Base-by-base conservation (phyloP, 2,888 invertebrate species). In the Orchesellides sinensis region DNA sequence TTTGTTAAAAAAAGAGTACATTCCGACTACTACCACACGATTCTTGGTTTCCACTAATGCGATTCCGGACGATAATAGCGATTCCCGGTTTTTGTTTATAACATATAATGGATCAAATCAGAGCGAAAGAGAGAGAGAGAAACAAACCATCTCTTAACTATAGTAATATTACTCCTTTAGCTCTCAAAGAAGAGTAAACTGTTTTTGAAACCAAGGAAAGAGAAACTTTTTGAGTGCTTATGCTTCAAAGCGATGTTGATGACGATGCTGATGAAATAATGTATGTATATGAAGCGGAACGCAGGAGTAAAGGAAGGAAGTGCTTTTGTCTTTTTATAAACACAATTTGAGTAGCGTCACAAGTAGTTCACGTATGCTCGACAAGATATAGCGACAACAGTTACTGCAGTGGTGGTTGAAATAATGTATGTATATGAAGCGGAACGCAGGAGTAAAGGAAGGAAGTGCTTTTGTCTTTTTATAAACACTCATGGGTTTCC, bases 151-250 rank as follows among this genome's bases (percentile, higher is more conserved):
- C n/a, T n/a, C n/a, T n/a, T n/a, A n/a, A n/a, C n/a, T n/a, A n/a
- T n/a, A n/a, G n/a, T n/a, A n/a, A n/a, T n/a, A n/a, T n/a, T n/a
- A 65, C 65, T 40, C 40, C 10, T 2, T 2, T n/a, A 40, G 40
- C n/a, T 17, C 65, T 73, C 61, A 54, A 74, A 65, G 61, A 65
- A 49, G 63, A 52, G 35, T 35, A 56, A 63, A 52, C 52, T 74
- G 74, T 35, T 63, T 74, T 72, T 54, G 65, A 74, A 74, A 65
- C 65, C 52, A 65, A 65, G 32, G 52, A 40, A 59, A 74, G 59
- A 72, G 70, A 59, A 72, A 61, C 25, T 74, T 74, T 52, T 45
- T 35, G 65, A 74, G 65, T 74, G 74, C n/a, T 74, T 63, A 17
- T 52, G 12, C 47, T 14, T 3, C n/a, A 17, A n/a, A n/a, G n/a